Evolutionary conservation across 2,797 vertebrate species (phyloP).

Genomic region (Merluccius polli): DNA sequence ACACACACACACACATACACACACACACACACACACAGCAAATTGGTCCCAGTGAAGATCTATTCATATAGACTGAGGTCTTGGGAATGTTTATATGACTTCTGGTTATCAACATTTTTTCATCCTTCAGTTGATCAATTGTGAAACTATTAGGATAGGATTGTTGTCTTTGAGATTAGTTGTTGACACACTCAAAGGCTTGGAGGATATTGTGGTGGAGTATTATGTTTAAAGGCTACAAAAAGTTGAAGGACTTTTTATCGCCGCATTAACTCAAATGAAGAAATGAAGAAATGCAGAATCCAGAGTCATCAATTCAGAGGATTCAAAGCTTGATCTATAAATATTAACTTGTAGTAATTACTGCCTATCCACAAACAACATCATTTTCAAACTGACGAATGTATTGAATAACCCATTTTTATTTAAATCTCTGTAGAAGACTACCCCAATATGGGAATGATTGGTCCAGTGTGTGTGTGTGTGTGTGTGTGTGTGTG

Average conservation of each 20-base stretch:
- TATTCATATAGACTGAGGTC: neutral
- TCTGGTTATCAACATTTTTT: neutral
- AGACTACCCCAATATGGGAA: neutral
- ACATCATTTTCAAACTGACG: too few relatives aligned
- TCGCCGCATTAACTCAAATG: neutral
- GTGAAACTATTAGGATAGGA: neutral
- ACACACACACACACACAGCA: neutral
- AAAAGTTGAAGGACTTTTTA: neutral
- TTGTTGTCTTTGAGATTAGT: neutral
- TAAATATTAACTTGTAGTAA: neutral
- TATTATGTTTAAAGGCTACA: too few relatives aligned
- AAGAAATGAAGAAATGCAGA: neutral
- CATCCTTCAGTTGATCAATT: neutral
- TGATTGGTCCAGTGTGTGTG: neutral
- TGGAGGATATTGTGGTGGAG: neutral
- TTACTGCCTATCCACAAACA: too few relatives aligned
- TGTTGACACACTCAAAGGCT: neutral
- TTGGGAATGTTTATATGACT: neutral
- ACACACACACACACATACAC: neutral
- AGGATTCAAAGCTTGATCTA: neutral
- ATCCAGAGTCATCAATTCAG: neutral
- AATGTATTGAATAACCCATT: too few relatives aligned
- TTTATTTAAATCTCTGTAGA: neutral
- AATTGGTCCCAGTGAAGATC: neutral
- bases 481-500: neutral